Base-by-base conservation (phyloP, 2,113 vertebrate genomes). In the Sylvicapra grimmia region DNA sequence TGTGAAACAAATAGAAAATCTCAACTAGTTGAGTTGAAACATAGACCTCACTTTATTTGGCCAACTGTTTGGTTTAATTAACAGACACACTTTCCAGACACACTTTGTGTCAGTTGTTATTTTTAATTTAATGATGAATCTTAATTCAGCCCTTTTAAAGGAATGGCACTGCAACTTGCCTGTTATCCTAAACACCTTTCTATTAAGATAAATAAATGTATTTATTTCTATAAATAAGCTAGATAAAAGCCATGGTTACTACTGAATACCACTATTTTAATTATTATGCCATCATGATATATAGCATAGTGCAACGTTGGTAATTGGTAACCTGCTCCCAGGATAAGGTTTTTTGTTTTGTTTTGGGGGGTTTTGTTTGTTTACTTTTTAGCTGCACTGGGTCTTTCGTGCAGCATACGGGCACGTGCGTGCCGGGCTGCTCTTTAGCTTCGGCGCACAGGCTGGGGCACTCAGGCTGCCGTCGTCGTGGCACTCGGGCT, bases 21-120 rank as follows among this genome's bases (percentile, higher is more conserved):
- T 82, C 94, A 90, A 83, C 58, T 87, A 65, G 88, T 51, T 93
- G 85, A 95, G 65, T 21, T 95, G 92, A 97, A 96, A 82, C 84
- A 93, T 92, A 96, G 72, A 15, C 63, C 63, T 98, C 92, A 95
- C 58, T 94, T 94, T 92, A 94, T 86, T 90, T 95, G 92, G 80
- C 95, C 95, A 96, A 96, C 90, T 96, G 95, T 97, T 97, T 97
- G 82, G 72, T 86, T 94, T 97, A 97, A 97, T 96, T 97, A 97
- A 93, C 95, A 97, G 95, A 96, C 84, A 91, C 29, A 83, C 72
- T 94, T 94, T 96, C 65, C 93, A 97, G 89, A 96, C 53, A 79
- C 56, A 72, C 49, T 94, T 98, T 96, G 93, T 97, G 90, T 96
- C 63, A 47, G 65, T 80, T 89, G 61, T 96, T 92, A 92, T 95